Percentiles rank a stretch among this genome's conserved stretches.
Conservation (phyloP, 2,797 vertebrate species). For the Paramormyrops hopkinsi region DNA sequence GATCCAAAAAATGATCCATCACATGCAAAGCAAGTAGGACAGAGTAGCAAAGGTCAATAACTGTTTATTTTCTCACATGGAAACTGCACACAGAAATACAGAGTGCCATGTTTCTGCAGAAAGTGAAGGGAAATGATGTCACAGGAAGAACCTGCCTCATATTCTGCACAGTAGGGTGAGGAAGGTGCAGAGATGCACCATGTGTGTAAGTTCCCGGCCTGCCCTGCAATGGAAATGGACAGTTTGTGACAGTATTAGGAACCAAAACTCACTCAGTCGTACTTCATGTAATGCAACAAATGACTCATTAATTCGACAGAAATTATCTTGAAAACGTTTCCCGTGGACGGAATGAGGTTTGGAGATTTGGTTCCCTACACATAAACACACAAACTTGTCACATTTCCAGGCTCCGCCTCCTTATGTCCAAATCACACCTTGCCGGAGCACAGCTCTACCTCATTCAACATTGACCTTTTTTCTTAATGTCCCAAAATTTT, state of each 20-base stretch:
- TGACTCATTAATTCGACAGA: neutral
- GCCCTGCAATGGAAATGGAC: neutral
- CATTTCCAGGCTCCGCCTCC: neutral
- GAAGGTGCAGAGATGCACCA: neutral
- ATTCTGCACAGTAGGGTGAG: neutral
- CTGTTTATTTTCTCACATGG: neutral
- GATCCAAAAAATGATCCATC: conserved; percentile 2
- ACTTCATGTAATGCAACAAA: neutral
- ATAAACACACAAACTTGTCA: neutral
- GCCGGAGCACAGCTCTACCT: neutral
- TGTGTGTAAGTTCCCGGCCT: neutral
- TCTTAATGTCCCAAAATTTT: neutral
- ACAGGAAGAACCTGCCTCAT: neutral
- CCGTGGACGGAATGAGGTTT: neutral
- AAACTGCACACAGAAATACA: neutral
- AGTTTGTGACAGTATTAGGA: neutral
- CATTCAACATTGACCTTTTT: neutral
- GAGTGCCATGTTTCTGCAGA: neutral
- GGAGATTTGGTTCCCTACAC: neutral
- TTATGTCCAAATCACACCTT: neutral
- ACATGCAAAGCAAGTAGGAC: neutral
- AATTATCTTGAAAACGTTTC: neutral
- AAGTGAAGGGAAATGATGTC: neutral
- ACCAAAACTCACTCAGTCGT: neutral
- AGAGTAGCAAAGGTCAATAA: neutral